Evolutionary conservation across 1,140 invertebrate species (phyloP).

Genomic region (Amyelois transitella): DNA sequence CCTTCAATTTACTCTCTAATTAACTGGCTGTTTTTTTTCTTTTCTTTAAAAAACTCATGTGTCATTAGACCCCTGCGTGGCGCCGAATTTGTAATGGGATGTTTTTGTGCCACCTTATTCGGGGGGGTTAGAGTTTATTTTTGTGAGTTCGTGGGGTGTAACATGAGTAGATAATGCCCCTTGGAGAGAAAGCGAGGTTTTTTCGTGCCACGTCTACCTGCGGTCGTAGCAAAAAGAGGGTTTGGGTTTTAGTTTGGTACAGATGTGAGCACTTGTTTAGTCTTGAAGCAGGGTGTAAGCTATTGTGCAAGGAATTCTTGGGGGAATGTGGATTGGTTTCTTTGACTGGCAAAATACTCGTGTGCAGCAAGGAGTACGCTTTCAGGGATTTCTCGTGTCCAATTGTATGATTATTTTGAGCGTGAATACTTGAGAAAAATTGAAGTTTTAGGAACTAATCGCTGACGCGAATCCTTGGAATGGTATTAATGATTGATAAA

Average conservation of each 20-base stretch:
- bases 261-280: conserved; percentile 12
- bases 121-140: neutral
- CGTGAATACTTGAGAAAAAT: too few relatives aligned
- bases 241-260: conserved; percentile 11
- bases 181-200: conserved; percentile 38
- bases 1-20: conserved; percentile 39
- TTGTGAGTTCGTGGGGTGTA: neutral
- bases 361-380: too few relatives aligned
- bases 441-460: too few relatives aligned
- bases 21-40: conserved; percentile 45
- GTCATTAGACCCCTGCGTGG: conserved; percentile 58
- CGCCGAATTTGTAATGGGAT: conserved; percentile 6
- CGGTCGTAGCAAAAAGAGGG: conserved; percentile 19
- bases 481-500: too few relatives aligned
- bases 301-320: conserved; percentile 1
- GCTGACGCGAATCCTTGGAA: too few relatives aligned
- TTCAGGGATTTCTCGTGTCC: too few relatives aligned
- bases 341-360: neutral
- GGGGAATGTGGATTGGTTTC: neutral
- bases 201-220: conserved; percentile 38
- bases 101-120: conserved; percentile 9
- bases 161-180: conserved; percentile 25
- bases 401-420: too few relatives aligned
- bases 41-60: conserved; percentile 45
- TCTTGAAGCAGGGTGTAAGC: neutral